Conservation (phyloP, 2,797 vertebrate genomes). For the Chromis chromis region DNA sequence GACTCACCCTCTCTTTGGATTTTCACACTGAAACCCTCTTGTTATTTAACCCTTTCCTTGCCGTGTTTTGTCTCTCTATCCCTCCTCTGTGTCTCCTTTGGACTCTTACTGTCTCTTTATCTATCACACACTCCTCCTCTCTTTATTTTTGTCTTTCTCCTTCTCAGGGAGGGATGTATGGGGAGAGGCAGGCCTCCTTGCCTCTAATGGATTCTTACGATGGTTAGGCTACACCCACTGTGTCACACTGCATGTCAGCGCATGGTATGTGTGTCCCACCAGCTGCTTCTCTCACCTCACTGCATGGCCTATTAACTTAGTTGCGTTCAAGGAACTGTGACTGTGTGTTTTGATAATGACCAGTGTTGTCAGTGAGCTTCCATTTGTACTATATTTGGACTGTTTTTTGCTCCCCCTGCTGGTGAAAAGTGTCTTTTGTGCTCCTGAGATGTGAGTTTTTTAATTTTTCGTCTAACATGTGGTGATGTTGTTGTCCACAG, state of each 20-base stretch:
- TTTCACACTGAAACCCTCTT: slow-evolving; percentile 31
- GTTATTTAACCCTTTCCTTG: neutral
- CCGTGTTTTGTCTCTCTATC: slow-evolving; percentile 6
- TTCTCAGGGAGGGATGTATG: slow-evolving; percentile 87
- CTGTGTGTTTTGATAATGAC: slow-evolving; percentile 30
- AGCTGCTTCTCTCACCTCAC: slow-evolving; percentile 64
- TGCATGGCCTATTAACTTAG: slow-evolving; percentile 70
- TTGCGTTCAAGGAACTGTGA: slow-evolving; percentile 40
- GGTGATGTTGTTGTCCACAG: slow-evolving; percentile 34
- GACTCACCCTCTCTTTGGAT: slow-evolving; percentile 5
- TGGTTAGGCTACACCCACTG: slow-evolving; percentile 86
- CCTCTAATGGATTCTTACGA: slow-evolving; percentile 87
- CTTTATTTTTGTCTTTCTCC: slow-evolving; percentile 71
- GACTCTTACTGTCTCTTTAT: slow-evolving; percentile 74
- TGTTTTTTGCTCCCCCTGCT: slow-evolving; percentile 61
- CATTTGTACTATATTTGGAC: slow-evolving; percentile 46
- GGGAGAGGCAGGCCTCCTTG: slow-evolving; percentile 84
- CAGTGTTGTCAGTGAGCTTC: slow-evolving; percentile 42
- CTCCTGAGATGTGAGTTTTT: neutral
- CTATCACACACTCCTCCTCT: slow-evolving; percentile 59
- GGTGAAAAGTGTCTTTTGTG: slow-evolving; percentile 41
- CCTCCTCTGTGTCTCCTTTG: slow-evolving; percentile 11
- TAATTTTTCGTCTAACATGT: slow-evolving; percentile 17
- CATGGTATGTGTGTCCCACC: slow-evolving; percentile 86
- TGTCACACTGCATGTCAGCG: slow-evolving; percentile 86